Base-by-base conservation (phyloP, 2,888 invertebrate genomes). In the Hydraecia micacea region DNA sequence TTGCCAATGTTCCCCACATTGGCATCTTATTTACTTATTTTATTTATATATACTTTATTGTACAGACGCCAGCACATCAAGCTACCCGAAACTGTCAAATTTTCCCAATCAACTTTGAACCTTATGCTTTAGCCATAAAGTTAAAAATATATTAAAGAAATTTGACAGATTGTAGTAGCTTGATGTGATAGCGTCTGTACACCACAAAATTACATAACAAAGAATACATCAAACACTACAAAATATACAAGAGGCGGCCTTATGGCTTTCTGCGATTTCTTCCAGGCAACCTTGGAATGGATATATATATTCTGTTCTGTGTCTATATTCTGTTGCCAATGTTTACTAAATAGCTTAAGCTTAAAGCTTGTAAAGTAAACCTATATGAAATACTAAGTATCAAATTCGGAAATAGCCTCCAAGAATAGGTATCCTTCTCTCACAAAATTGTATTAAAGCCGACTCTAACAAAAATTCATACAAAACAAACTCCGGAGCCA, bases 401-500 rank as follows among this genome's bases (percentile, higher is more conserved):
- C 25, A 58, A 60, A 60, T 2, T 60, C 62, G 21, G 32, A 52
- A 68, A 13, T 5, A 42, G 9, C 73, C 46, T 28, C 67, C 62
- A 79, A 77, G 68, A 79, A 82, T 66, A n/a, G 25, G 11, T 55
- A 75, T 55, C 39, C n/a, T 68, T 75, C 65, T 60, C 63, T 78
- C 63, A 71, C 73, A 66, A 73, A 82, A 87, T 78, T 88, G 36
- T 77, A 84, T 84, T 76, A 84, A 76, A 77, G 72, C 75, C 21
- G 71, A 76, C 70, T 75, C 65, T 71, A 77, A 78, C 74, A 79
- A 75, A 81, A 82, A 85, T 80, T 82, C 80, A 52, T 73, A 69
- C 76, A 81, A 87, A 90, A 87, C 85, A 86, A 90, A 85, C 85
- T 82, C 72, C 72, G 77, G 78, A 76, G 81, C 85, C 88, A 91